Percentiles rank a stretch among this genome's conserved stretches.
These are phyloP conservation scores for Drosophila takahashii DNA, from an alignment of 1,140 invertebrate genomes.

Conservation along the genomic window DNA sequence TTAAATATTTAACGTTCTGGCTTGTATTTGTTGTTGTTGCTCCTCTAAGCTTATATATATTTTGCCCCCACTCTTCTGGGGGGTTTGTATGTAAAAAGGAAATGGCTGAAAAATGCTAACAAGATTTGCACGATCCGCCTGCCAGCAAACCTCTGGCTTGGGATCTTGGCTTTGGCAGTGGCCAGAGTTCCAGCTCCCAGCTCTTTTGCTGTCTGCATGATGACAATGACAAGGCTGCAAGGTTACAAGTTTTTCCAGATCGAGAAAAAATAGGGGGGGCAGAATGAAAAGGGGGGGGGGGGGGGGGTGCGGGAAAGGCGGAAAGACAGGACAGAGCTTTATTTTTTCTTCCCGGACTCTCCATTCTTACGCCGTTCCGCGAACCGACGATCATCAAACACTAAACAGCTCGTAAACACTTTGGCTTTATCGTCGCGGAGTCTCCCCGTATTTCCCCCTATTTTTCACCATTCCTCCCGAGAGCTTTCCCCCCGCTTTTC, in stretches of 20 bases:
- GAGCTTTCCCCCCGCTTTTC: background rate
- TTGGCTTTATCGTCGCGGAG: slow-evolving; percentile 62
- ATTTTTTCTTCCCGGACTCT: background rate
- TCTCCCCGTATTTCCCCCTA: slow-evolving; percentile 10
- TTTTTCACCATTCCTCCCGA: background rate
- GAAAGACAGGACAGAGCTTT: slow-evolving; percentile 14
- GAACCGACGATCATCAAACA: slow-evolving; percentile 51
- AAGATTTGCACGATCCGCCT: slow-evolving; percentile 75
- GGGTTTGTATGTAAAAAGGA: slow-evolving; percentile 65
- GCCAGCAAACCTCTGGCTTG: slow-evolving; percentile 45
- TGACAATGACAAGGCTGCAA: slow-evolving; percentile 79
- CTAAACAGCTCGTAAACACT: slow-evolving; percentile 82
- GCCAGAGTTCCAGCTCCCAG: slow-evolving; percentile 26
- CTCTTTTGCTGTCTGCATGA: slow-evolving; percentile 45
- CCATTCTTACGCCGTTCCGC: slow-evolving; percentile 1
- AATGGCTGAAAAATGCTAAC: slow-evolving; percentile 81
- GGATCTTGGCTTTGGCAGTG: slow-evolving; percentile 10
- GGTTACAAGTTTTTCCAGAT: slow-evolving; percentile 83
- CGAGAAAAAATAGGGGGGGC: slow-evolving; percentile 20
- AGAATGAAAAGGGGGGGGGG: no score
- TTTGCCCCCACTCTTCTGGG: slow-evolving; percentile 5
- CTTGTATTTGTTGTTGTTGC: slow-evolving; percentile 24
- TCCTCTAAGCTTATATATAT: slow-evolving; percentile 8
- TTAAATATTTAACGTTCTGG: background rate
- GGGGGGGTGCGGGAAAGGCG: slow-evolving; percentile 3